Conservation (phyloP, 2,113 vertebrate genomes). For the Gobius niger region DNA sequence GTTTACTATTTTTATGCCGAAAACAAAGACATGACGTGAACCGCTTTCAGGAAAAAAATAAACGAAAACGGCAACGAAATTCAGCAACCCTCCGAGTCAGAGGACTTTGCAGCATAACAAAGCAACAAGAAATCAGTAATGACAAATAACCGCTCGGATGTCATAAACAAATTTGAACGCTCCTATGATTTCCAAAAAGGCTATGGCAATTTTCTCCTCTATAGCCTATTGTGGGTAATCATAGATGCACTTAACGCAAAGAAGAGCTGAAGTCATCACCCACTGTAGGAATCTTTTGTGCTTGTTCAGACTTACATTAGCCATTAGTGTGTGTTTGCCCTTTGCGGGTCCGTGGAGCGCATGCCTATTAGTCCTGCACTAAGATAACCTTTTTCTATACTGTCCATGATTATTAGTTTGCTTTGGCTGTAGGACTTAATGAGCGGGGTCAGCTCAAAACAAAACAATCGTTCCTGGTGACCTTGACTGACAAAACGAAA, state of each 20-base stretch:
- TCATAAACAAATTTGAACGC: too few species aligned
- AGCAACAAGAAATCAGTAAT: not conserved
- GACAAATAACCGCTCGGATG: too few species aligned
- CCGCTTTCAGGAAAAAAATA: constrained; percentile 47
- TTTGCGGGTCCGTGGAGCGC: not conserved
- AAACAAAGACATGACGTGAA: constrained; percentile 31
- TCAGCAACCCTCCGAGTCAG: constrained; percentile 1
- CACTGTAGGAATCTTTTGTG: constrained; percentile 52
- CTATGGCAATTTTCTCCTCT: not conserved
- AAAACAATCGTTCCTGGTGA: constrained; percentile 27
- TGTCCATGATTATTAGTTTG: constrained; percentile 15
- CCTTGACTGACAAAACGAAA: constrained; percentile 42
- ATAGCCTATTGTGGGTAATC: constrained; percentile 47
- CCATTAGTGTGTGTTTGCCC: constrained; percentile 4
- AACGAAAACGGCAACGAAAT: constrained; percentile 16
- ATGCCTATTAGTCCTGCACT: constrained; percentile 3
- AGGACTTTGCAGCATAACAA: not conserved
- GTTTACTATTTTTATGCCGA: constrained; percentile 9
- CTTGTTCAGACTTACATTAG: not conserved
- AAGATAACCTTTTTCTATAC: constrained; percentile 1
- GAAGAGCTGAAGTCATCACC: constrained; percentile 52
- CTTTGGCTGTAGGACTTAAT: constrained; percentile 4
- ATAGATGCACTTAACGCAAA: constrained; percentile 53
- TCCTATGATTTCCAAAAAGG: too few species aligned
- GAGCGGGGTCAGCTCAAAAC: constrained; percentile 23